Base-by-base conservation (phyloP, 2,113 vertebrate genomes). In the Microtus oregoni region DNA sequence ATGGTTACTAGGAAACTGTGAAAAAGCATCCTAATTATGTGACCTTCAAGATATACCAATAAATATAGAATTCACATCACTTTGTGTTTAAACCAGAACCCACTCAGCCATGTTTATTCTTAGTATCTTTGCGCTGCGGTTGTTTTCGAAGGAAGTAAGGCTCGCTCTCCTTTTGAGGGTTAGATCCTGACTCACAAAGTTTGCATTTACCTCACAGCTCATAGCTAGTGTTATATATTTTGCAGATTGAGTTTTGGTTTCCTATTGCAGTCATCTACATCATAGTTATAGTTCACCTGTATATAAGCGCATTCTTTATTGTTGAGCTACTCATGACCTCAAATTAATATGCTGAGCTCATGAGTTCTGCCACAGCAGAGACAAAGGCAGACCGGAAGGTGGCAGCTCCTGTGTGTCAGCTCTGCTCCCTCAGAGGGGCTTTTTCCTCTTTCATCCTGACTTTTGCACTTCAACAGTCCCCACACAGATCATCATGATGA, bases 1-100 rank as follows among this genome's bases (percentile, higher is more conserved):
- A 93, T 76, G 55, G 89, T 97, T 96, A 92, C 96, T 94, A 94
- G 90, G 96, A 78, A 94, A 95, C 90, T 94, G 11, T 83, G 83
- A 89, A 94, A 28, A 95, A 96, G 20, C 1, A 5, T 79, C n/a
- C 81, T 91, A 92, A 96, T 90, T 93, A 88, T 92, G 65, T 96
- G 93, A 90, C 85, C 89, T 94, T 35, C 35, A 86, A 72, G 12
- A 17, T 91, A 50, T 89, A 82, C 14, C 65, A 91, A 55, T 89
- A 96, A 91, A 93, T 87, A 76, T 17, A 96, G 94, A 92, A 90
- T 91, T 94, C 17, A 76, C 26, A 86, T 96, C 41, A 75, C 30
- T 79, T 72, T 73, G 73, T 91, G n/a, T 75, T 90, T 58, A 89
- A 90, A 90, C 67, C n/a, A 75, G 30, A 78, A n/a, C 26, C 89